These are phyloP conservation scores for Vombatus ursinus DNA, from an alignment of 2,113 vertebrate genomes.

Conservation along the genomic window DNA sequence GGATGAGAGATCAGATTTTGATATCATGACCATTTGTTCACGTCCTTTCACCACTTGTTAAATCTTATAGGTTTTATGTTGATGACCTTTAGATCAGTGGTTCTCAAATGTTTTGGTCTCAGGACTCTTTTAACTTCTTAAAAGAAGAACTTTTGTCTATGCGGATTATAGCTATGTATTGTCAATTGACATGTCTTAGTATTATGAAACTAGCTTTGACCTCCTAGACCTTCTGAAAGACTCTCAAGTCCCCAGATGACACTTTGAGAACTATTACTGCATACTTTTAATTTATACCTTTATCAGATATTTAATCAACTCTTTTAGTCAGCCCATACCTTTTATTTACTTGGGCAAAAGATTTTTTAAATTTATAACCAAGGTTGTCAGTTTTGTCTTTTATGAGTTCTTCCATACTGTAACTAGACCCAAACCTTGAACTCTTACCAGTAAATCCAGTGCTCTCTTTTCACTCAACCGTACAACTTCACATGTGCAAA, in stretches of 20 bases:
- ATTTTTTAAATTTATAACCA: neutral
- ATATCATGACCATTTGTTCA: neutral
- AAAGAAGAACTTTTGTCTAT: neutral
- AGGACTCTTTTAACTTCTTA: neutral
- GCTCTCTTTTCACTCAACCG: neutral
- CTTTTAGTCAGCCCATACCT: neutral
- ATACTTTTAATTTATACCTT: too few species aligned
- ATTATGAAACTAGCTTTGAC: neutral
- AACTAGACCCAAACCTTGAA: neutral
- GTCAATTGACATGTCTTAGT: neutral
- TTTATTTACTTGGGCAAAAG: neutral
- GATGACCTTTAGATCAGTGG: neutral
- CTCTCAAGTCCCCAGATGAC: neutral
- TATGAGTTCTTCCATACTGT: neutral
- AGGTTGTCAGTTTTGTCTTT: neutral
- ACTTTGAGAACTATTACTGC: neutral
- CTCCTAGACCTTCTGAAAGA: neutral
- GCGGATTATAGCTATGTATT: neutral
- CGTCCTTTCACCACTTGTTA: neutral
- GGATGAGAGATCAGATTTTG: neutral
- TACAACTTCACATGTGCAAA: neutral
- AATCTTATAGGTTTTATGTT: neutral
- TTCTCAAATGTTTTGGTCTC: neutral
- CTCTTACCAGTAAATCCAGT: neutral
- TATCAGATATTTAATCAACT: neutral